phyloP scores from a whole-genome alignment of 1,140 invertebrate genomes.

The Ceratina japonica region DNA sequence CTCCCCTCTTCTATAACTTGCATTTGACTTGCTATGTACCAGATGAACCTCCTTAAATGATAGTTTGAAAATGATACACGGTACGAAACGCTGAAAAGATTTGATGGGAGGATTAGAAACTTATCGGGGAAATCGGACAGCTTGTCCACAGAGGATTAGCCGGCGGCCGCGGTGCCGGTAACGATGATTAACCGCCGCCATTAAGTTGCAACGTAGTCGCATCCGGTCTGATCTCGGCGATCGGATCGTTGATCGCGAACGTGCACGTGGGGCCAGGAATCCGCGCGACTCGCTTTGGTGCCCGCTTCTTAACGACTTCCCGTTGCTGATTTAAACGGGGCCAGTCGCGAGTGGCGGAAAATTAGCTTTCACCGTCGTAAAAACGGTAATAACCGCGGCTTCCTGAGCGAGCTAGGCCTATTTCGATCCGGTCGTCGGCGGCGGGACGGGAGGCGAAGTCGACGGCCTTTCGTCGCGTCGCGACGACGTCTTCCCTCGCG shows the following conservation, averaged over 20 bases:
- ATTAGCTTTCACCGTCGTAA: slow-evolving; percentile 54
- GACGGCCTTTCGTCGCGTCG: slow-evolving; percentile 56
- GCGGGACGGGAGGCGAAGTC: slow-evolving; percentile 6
- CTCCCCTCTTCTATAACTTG: too few relatives aligned
- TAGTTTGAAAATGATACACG: too few relatives aligned
- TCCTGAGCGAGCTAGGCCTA: slow-evolving; percentile 43
- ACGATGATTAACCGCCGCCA: slow-evolving; percentile 16
- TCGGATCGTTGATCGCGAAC: background rate
- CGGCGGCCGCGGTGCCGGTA: background rate
- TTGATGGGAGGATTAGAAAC: too few relatives aligned
- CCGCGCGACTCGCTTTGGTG: background rate
- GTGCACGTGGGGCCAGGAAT: background rate
- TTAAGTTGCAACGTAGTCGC: slow-evolving; percentile 3
- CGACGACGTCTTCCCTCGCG: slow-evolving; percentile 28
- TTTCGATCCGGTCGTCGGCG: slow-evolving; percentile 47
- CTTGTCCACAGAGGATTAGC: slow-evolving; percentile 5
- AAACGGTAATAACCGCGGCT: slow-evolving; percentile 58
- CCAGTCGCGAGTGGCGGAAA: slow-evolving; percentile 41
- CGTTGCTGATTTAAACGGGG: slow-evolving; percentile 30
- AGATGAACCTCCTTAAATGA: too few relatives aligned
- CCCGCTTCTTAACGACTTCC: slow-evolving; percentile 28
- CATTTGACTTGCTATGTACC: too few relatives aligned
- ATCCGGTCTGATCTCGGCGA: background rate
- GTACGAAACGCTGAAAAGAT: too few relatives aligned
- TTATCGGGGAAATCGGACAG: too few relatives aligned